Evolutionary conservation across 1,140 invertebrate species (phyloP).

Genomic region (Anadara kagoshimensis): DNA sequence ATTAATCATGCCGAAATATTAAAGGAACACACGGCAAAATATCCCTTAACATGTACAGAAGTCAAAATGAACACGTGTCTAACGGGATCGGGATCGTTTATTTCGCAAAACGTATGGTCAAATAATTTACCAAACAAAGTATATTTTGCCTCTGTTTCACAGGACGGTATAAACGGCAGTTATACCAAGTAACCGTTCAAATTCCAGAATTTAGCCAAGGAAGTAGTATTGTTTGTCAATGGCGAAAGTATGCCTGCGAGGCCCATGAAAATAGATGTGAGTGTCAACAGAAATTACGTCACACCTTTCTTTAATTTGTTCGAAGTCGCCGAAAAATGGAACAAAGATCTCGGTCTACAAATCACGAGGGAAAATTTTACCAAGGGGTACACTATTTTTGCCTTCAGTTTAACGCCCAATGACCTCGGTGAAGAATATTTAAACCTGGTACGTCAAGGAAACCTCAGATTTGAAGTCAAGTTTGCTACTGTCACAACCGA

Average conservation of each 20-base stretch:
- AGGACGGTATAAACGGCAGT: slow-evolving; percentile 28
- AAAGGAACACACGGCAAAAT: slow-evolving; percentile 10
- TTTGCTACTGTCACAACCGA: slow-evolving; percentile 8
- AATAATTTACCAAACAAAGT: slow-evolving; percentile 27
- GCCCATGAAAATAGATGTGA: slow-evolving; percentile 20
- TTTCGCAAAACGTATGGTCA: slow-evolving; percentile 29
- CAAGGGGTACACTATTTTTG: slow-evolving; percentile 5
- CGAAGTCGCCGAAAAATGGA: slow-evolving; percentile 22
- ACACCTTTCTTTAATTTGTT: slow-evolving; percentile 14
- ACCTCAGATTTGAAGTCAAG: slow-evolving; percentile 9
- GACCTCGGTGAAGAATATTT: slow-evolving; percentile 22
- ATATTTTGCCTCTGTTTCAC: slow-evolving; percentile 26
- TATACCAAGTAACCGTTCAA: slow-evolving; percentile 37
- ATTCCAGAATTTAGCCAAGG: slow-evolving; percentile 11
- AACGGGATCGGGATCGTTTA: slow-evolving; percentile 20
- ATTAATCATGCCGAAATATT: slow-evolving; percentile 1
- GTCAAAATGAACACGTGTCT: slow-evolving; percentile 33
- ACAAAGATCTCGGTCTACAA: slow-evolving; percentile 5
- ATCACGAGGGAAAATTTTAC: neutral
- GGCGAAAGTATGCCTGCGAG: slow-evolving; percentile 2
- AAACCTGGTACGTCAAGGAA: slow-evolving; percentile 22
- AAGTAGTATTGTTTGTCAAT: slow-evolving; percentile 13
- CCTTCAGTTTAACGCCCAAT: slow-evolving; percentile 4
- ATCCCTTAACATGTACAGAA: slow-evolving; percentile 27
- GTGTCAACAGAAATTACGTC: slow-evolving; percentile 11